These are phyloP conservation scores for Theonella swinhoei DNA, from an alignment of 37 sponge, comb jelly and placozoan species.

Conservation along the genomic window DNA sequence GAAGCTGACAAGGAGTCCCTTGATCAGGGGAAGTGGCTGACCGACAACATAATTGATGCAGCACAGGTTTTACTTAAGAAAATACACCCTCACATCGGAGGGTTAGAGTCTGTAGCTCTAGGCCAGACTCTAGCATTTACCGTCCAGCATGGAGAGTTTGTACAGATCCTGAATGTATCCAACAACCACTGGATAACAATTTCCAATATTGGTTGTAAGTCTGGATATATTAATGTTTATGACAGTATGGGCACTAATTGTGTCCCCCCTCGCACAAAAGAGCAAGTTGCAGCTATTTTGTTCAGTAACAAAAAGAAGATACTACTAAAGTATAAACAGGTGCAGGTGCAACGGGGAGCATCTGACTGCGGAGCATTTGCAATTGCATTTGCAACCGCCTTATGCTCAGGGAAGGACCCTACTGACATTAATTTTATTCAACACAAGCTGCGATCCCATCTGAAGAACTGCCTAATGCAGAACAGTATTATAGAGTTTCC, in stretches of 20 bases:
- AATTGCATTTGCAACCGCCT: neutral
- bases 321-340: neutral
- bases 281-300: slow-evolving; percentile 6
- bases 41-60: slow-evolving; percentile 3
- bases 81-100: neutral
- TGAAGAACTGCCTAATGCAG: neutral
- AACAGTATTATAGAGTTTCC: neutral
- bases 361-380: neutral
- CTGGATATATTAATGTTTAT: neutral
- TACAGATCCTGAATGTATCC: slow-evolving; percentile 12
- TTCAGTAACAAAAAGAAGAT: neutral
- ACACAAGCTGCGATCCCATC: slow-evolving; percentile 5
- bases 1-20: neutral
- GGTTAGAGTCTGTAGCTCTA: neutral
- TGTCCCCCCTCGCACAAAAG: neutral
- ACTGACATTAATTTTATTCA: neutral
- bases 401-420: slow-evolving; percentile 11
- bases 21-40: neutral
- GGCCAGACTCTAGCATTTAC: slow-evolving; percentile 13
- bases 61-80: neutral
- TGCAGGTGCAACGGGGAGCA: neutral
- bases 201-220: neutral
- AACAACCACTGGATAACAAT: slow-evolving; percentile 6
- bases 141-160: neutral
- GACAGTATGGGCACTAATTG: neutral